phyloP scores from a whole-genome alignment of 2,888 invertebrate genomes.

The Aromia moschata region DNA sequence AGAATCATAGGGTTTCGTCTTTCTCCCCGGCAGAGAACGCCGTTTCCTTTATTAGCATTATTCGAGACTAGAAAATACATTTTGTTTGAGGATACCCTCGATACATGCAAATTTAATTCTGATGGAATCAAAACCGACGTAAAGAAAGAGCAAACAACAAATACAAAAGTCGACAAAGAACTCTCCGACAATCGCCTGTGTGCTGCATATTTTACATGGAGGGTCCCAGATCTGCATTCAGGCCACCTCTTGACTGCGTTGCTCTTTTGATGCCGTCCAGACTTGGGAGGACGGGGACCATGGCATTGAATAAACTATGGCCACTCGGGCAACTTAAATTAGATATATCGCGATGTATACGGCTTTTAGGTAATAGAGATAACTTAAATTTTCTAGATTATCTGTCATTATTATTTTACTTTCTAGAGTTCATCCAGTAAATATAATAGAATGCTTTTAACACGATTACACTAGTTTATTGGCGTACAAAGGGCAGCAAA shows the following conservation, averaged over 20 bases:
- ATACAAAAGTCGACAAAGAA: slow-evolving; percentile 54
- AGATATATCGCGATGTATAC: slow-evolving; percentile 23
- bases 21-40: slow-evolving; percentile 12
- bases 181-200: slow-evolving; percentile 48
- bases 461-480: no score
- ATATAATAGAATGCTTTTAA: no score
- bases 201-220: slow-evolving; percentile 59
- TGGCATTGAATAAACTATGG: slow-evolving; percentile 42
- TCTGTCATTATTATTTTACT: no score
- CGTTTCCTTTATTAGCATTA: slow-evolving; percentile 38
- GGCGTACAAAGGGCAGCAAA: no score
- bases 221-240: slow-evolving; percentile 60
- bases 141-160: slow-evolving; percentile 57
- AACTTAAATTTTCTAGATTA: no score
- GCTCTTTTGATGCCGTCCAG: slow-evolving; percentile 58
- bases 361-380: background rate
- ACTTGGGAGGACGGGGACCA: slow-evolving; percentile 34
- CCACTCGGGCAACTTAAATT: slow-evolving; percentile 41
- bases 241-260: slow-evolving; percentile 58
- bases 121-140: slow-evolving; percentile 55
- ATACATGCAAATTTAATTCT: slow-evolving; percentile 58
- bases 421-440: no score
- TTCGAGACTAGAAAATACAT: slow-evolving; percentile 33
- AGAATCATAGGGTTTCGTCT: slow-evolving; percentile 8
- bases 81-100: slow-evolving; percentile 42